Evolutionary conservation across 2,797 vertebrate genomes (phyloP), one percentile per base, ranked within the genome.

Genomic region (Alfaro cultratus): DNA sequence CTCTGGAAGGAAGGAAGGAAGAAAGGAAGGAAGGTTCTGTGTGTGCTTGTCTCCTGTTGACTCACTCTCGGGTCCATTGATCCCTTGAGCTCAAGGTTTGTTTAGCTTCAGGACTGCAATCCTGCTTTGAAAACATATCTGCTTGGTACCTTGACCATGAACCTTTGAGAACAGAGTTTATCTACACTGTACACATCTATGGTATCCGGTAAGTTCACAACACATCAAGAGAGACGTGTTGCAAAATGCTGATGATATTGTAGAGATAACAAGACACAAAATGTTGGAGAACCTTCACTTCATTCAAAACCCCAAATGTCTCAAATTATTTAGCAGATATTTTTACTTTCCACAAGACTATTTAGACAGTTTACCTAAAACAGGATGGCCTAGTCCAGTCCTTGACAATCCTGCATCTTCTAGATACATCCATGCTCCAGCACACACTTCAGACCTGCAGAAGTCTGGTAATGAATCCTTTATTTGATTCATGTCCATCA

Each of bases 41-140:
- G 64, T 88, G 84, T 91, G 90, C 90, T 88, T 84, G 88, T 92
- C 29, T 89, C 80, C 76, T 85, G 84, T 88, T 90, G 87, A 89
- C 85, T 92, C 86, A 91, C 78, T 81, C 82, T 73, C 78, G 83
- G 84, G 74, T 78, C 81, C 83, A 93, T 90, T 86, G 89, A 93
- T 92, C 90, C 86, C 86, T 73, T 73, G 89, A 84, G 92, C 79
- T 84, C 76, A 85, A 83, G 87, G 87, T 88, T 89, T 87, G 78
- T 91, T 91, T 86, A 79, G 85, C 86, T 87, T 79, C 78, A 83
- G 81, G 74, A 80, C 75, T 83, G 70, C 73, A 86, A 76, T 81
- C 84, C 73, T 88, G 64, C 76, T 89, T 78, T 68, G 47, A 80
- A 82, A 83, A 55, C 78, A 79, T 77, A 85, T 83, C 77, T 88